phyloP scores from a whole-genome alignment of 2,888 invertebrate genomes.

The Pegoplata infirma region DNA sequence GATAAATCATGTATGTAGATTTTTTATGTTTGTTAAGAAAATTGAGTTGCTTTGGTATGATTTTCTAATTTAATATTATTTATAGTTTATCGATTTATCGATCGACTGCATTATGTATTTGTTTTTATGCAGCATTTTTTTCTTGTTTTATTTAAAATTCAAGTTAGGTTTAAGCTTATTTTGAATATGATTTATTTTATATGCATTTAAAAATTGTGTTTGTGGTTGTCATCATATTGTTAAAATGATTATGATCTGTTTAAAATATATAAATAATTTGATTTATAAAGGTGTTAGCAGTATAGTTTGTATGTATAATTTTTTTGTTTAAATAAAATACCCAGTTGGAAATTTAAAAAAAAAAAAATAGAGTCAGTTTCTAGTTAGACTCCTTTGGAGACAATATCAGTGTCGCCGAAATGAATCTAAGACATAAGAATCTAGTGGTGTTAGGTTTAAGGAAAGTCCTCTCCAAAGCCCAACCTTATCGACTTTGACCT shows the following conservation, averaged over 20 bases:
- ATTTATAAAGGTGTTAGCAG: constrained; percentile 49
- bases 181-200: constrained; percentile 58
- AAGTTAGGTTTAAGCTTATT: constrained; percentile 15
- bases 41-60: constrained; percentile 52
- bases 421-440: too few relatives aligned
- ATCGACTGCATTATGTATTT: constrained; percentile 38
- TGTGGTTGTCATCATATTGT: constrained; percentile 61
- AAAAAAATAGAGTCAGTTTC: too few relatives aligned
- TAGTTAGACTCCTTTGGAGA: too few relatives aligned
- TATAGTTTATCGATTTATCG: constrained; percentile 59
- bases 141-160: constrained; percentile 12
- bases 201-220: constrained; percentile 59
- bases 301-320: too few relatives aligned
- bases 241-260: constrained; percentile 54
- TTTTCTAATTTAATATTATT: constrained; percentile 54
- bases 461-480: too few relatives aligned
- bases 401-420: too few relatives aligned
- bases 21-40: constrained; percentile 26
- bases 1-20: constrained; percentile 53
- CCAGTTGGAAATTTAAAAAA: too few relatives aligned
- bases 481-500: too few relatives aligned
- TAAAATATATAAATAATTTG: constrained; percentile 48
- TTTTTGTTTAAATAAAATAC: too few relatives aligned
- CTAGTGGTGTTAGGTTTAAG: too few relatives aligned
- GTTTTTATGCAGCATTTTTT: neutral